Conservation (phyloP, 2,888 invertebrate genomes). For the Ectobius pallidus region DNA sequence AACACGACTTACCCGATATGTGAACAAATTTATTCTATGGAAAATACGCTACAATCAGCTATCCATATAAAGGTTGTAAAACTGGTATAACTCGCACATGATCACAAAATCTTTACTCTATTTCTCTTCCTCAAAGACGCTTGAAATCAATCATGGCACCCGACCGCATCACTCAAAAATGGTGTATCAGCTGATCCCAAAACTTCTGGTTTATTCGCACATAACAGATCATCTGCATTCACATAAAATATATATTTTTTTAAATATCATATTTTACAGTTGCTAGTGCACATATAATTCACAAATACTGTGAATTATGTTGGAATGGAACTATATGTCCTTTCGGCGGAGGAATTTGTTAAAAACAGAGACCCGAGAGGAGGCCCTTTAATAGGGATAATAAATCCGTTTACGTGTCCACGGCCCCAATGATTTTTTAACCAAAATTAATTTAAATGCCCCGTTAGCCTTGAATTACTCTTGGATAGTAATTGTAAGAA, state of each 20-base stretch:
- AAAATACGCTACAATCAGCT: slow-evolving; percentile 33
- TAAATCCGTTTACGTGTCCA: slow-evolving; percentile 37
- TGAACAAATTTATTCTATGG: neutral
- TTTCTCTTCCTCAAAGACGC: slow-evolving; percentile 50
- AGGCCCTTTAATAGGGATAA: slow-evolving; percentile 30
- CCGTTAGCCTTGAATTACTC: too few species aligned
- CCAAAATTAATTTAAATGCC: too few species aligned
- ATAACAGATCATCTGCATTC: too few species aligned
- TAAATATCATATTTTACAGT: too few species aligned
- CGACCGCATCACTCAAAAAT: slow-evolving; percentile 42
- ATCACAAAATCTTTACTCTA: slow-evolving; percentile 37
- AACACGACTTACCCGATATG: slow-evolving; percentile 34
- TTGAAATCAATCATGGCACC: slow-evolving; percentile 48
- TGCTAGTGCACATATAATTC: too few species aligned
- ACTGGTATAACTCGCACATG: slow-evolving; percentile 32
- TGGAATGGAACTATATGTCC: slow-evolving; percentile 30
- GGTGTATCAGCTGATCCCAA: slow-evolving; percentile 42
- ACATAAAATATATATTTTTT: too few species aligned
- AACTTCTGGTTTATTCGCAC: too few species aligned
- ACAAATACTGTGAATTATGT: too few species aligned
- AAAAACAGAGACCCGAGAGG: too few species aligned
- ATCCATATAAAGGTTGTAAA: slow-evolving; percentile 12
- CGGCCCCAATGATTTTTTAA: slow-evolving; percentile 11
- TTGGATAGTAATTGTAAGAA: too few species aligned
- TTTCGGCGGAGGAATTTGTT: slow-evolving; percentile 38